phyloP scores from a whole-genome alignment of 2,797 vertebrate genomes.

The Lagorchestes hirsutus region DNA sequence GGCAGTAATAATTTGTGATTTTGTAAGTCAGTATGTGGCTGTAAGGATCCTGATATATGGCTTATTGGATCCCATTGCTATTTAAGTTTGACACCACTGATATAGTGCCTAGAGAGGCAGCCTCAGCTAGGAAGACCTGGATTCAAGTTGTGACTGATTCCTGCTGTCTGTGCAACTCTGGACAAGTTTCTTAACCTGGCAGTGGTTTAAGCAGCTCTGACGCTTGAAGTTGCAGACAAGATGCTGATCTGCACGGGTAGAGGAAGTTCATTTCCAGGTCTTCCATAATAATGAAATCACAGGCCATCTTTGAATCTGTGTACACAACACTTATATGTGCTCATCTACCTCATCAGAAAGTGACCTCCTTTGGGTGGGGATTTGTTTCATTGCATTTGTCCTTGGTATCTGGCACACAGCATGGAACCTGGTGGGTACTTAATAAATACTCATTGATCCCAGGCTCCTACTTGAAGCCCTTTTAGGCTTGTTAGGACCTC shows the following conservation, averaged over 20 bases:
- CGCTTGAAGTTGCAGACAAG: neutral
- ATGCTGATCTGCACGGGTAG: neutral
- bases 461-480: neutral
- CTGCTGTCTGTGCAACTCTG: neutral
- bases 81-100: neutral
- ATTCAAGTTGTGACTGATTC: neutral
- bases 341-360: neutral
- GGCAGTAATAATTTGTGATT: neutral
- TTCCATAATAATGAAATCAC: neutral
- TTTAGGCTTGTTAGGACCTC: neutral
- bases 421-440: neutral
- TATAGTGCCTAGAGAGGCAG: neutral
- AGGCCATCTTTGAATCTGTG: neutral
- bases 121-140: neutral
- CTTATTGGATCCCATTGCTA: neutral
- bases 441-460: neutral
- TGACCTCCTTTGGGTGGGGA: neutral
- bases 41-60: neutral
- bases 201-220: neutral
- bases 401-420: neutral
- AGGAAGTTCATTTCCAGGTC: neutral
- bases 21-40: neutral
- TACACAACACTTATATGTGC: neutral
- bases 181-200: neutral
- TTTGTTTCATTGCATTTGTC: neutral